A percentile compares a stretch with the other conserved stretches of the same genome.
These are phyloP conservation scores for Bugulina stolonifera DNA, from an alignment of 2,888 invertebrate genomes.

Conservation along the genomic window DNA sequence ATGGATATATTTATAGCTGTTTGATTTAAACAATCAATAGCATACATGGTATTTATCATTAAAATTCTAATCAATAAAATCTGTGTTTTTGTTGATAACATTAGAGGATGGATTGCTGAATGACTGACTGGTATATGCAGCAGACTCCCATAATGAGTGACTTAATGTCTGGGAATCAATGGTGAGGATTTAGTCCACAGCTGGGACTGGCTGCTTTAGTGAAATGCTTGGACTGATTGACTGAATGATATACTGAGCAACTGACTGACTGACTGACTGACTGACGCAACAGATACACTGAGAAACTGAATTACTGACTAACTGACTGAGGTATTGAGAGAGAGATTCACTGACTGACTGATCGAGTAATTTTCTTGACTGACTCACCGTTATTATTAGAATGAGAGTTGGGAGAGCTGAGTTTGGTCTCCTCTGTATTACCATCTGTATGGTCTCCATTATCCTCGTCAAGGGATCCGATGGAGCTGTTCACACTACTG, in stretches of 20 bases:
- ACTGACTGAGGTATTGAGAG: neutral
- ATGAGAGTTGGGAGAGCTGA: slow-evolving; percentile 12
- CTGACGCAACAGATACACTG: no score
- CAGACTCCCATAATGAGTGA: no score
- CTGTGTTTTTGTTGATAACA: no score
- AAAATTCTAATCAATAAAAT: no score
- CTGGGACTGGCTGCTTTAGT: neutral
- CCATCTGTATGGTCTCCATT: slow-evolving; percentile 3
- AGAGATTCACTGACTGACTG: neutral
- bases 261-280: neutral
- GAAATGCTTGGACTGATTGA: neutral
- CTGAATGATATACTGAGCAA: neutral
- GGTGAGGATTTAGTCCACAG: no score
- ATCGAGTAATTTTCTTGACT: neutral
- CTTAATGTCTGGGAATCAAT: no score
- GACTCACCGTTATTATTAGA: slow-evolving; percentile 6
- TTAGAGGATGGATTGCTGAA: no score
- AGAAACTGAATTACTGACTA: neutral
- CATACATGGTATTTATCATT: no score
- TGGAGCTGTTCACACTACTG: slow-evolving; percentile 21
- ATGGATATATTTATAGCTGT: no score
- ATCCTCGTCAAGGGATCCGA: slow-evolving; percentile 1
- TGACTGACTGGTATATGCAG: no score
- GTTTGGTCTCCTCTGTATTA: slow-evolving; percentile 13
- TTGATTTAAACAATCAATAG: no score